These are phyloP conservation scores for Myotis yumanensis DNA, from an alignment of 2,113 vertebrate species.

Conservation along the genomic window DNA sequence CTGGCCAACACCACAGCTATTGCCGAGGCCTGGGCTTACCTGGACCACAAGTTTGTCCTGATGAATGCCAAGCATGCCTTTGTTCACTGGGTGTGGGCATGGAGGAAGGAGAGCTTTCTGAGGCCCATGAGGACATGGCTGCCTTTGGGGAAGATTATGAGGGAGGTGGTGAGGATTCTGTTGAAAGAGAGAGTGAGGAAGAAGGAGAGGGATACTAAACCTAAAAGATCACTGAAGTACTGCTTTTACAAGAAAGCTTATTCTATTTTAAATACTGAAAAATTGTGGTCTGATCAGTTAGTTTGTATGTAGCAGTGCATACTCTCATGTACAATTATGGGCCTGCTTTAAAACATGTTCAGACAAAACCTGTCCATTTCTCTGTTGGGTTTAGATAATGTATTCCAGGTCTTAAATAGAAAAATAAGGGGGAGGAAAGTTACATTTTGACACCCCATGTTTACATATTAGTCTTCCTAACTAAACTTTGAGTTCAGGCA, in stretches of 20 bases:
- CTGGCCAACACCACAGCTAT: conserved; percentile 90
- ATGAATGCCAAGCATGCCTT: conserved; percentile 90
- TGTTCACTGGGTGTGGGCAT: conserved; percentile 90
- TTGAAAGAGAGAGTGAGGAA: conserved; percentile 87
- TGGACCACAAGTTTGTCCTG: conserved; percentile 90
- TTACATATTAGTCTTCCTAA: background rate
- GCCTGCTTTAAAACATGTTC: conserved; percentile 74
- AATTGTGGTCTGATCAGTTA: conserved; percentile 73
- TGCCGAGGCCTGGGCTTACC: conserved; percentile 89
- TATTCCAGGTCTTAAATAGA: conserved; percentile 83
- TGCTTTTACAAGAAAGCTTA: conserved; percentile 83
- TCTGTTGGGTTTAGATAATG: conserved; percentile 83
- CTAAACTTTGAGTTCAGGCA: background rate
- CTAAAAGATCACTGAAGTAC: conserved; percentile 78
- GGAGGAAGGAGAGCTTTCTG: conserved; percentile 91
- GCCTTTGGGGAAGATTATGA: conserved; percentile 92
- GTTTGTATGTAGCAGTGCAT: conserved; percentile 57
- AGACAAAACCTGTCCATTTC: conserved; percentile 73
- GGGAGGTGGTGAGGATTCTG: conserved; percentile 90
- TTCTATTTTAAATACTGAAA: conserved; percentile 71
- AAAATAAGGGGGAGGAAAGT: background rate
- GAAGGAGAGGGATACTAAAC: conserved; percentile 85
- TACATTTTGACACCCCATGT: background rate
- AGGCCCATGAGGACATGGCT: conserved; percentile 91
- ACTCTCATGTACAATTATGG: conserved; percentile 67